phyloP scores from a whole-genome alignment of 2,888 invertebrate genomes.

The Pterobdella sp. region DNA sequence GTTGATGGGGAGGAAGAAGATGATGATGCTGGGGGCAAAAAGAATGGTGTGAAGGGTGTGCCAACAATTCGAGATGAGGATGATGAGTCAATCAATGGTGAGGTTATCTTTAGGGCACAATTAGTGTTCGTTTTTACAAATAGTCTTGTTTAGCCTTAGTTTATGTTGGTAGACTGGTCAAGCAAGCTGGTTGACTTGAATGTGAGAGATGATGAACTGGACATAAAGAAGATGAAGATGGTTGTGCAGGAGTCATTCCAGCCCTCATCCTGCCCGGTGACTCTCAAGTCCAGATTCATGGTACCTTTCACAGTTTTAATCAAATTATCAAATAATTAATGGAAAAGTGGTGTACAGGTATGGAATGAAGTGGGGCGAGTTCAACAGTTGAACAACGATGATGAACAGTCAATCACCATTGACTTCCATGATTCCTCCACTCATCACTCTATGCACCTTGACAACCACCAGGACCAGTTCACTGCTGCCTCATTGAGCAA shows the following conservation, averaged over 20 bases:
- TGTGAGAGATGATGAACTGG: background rate
- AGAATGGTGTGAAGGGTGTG: background rate
- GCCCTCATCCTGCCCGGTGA: constrained; percentile 75
- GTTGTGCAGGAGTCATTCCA: constrained; percentile 73
- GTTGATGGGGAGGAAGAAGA: constrained; percentile 25
- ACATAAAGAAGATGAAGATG: constrained; percentile 40
- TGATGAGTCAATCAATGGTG: constrained; percentile 1
- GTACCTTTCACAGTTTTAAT: constrained; percentile 47
- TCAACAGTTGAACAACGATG: constrained; percentile 66
- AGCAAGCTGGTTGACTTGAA: constrained; percentile 13
- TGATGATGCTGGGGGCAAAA: background rate
- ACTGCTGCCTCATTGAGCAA: constrained; percentile 77
- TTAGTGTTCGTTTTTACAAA: background rate
- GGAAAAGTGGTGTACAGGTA: too few relatives aligned
- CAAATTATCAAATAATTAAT: constrained; percentile 18
- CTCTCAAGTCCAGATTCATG: constrained; percentile 72
- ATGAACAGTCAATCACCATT: constrained; percentile 77
- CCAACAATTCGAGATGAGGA: constrained; percentile 19
- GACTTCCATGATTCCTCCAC: constrained; percentile 86
- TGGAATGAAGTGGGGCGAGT: constrained; percentile 93
- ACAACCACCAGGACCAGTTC: constrained; percentile 69
- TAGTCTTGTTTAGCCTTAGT: background rate
- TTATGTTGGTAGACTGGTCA: constrained; percentile 13
- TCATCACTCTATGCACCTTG: constrained; percentile 80
- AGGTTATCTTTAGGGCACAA: background rate